phyloP scores from a whole-genome alignment of 2,888 invertebrate species.

The Sicus ferrugineus region DNA sequence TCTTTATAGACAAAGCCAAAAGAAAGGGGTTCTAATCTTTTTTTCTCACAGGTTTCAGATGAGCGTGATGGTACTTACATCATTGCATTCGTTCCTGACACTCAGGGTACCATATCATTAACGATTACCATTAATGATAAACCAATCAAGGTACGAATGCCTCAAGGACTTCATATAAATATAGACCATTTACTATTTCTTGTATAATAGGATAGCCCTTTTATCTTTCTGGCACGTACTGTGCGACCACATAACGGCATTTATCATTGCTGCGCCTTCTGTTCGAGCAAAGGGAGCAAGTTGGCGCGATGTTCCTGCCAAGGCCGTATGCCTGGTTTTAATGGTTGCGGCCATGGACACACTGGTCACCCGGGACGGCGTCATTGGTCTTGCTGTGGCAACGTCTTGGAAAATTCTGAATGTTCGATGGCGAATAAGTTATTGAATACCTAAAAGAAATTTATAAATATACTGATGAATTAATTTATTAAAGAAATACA shows the following conservation, averaged over 20 bases:
- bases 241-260: conserved; percentile 74
- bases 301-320: conserved; percentile 76
- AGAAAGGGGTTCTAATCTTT: conserved; percentile 37
- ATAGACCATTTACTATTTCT: conserved; percentile 37
- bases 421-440: conserved; percentile 67
- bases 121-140: conserved; percentile 72
- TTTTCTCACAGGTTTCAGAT: conserved; percentile 67
- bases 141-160: conserved; percentile 69
- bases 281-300: conserved; percentile 79
- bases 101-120: conserved; percentile 71
- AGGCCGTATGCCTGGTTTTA: conserved; percentile 77
- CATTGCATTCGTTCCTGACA: conserved; percentile 70
- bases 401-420: conserved; percentile 70
- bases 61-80: conserved; percentile 72
- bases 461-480: too few relatives aligned
- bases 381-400: conserved; percentile 86
- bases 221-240: conserved; percentile 71
- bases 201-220: conserved; percentile 72
- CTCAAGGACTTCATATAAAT: neutral
- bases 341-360: conserved; percentile 84
- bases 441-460: conserved; percentile 42
- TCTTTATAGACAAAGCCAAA: neutral
- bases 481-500: too few relatives aligned
- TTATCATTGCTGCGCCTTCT: conserved; percentile 84
- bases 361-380: conserved; percentile 79